Evolutionary conservation across 2,113 vertebrate genomes (phyloP), one percentile per base, ranked within the genome.

Genomic region (Campylomormyrus tamandua): DNA sequence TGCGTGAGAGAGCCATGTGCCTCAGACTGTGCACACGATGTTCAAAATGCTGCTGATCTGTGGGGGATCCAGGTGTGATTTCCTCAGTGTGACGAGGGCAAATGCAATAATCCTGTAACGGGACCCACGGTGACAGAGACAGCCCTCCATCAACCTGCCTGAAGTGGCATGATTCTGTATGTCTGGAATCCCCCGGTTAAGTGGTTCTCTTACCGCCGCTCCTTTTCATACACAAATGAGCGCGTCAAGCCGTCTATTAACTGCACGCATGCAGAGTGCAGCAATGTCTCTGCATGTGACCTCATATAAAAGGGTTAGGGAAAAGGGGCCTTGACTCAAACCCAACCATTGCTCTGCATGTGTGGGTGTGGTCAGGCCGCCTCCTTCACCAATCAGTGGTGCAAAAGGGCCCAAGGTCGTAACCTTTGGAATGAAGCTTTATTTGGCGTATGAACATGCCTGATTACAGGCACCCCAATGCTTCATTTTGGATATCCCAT

Each of bases 171-270:
- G 90, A 90, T 94, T 93, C 94, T 94, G 92, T 92, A 94, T 94
- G 94, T 92, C 90, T 92, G 93, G 91, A 94, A 95, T 94, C 91
- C 95, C 92, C 91, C 94, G 93, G 94, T 96, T 94, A 96, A 96
- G 92, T 94, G 95, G 92, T 93, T 93, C 93, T 93, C 95, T 95
- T 95, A 96, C 94, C 93, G 91, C 91, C 46, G 90, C 90, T 91
- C 92, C 95, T 94, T 96, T 96, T 96, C 95, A 96, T 94, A 96
- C 95, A 94, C 94, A 95, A 96, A 96, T 96, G 90, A 89, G 3
- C 24, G 91, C 74, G 91, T 92, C 93, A 89, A 83, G 93, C 93
- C 93, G 94, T 94, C 95, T 95, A 95, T 95, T 96, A 95, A 95
- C 93, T 91, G 93, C 94, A 94, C 94, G 95, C 93, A 93, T 92